Percentiles rank a stretch among this genome's conserved stretches.
Evolutionary conservation across 2,888 invertebrate species (phyloP).

Genomic region (Drosophila nr. perissopoda): DNA sequence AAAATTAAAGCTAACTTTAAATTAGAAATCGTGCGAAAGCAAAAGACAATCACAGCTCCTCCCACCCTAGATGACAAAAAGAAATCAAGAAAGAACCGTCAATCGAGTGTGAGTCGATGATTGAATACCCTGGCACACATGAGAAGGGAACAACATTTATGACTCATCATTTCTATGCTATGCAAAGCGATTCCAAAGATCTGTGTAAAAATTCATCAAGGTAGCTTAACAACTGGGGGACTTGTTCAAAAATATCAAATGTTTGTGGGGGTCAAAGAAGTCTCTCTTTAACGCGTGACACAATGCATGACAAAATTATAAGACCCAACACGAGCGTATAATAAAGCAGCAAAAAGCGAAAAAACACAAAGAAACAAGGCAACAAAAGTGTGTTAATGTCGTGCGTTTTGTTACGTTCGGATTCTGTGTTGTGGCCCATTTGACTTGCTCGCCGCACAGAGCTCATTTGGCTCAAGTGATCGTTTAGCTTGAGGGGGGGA

Average conservation of each 20-base stretch:
- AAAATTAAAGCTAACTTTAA: constrained; percentile 42
- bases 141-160: background rate
- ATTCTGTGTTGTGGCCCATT: constrained; percentile 46
- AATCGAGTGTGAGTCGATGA: background rate
- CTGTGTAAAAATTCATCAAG: background rate
- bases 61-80: constrained; percentile 16
- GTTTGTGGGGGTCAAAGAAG: background rate
- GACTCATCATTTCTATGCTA: background rate
- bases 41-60: constrained; percentile 48
- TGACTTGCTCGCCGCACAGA: constrained; percentile 47
- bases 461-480: constrained; percentile 51
- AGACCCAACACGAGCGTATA: constrained; percentile 4
- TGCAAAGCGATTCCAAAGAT: background rate
- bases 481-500: constrained; percentile 33
- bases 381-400: constrained; percentile 68
- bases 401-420: constrained; percentile 46
- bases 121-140: constrained; percentile 6
- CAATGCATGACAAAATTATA: constrained; percentile 3
- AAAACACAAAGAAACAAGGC: constrained; percentile 13
- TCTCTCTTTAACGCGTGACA: background rate
- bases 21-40: constrained; percentile 76
- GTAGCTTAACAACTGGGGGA: background rate
- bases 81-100: background rate
- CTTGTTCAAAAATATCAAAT: background rate
- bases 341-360: background rate